Evolutionary conservation across 2,888 invertebrate species (phyloP).

Genomic region (Teleogryllus oceanicus): DNA sequence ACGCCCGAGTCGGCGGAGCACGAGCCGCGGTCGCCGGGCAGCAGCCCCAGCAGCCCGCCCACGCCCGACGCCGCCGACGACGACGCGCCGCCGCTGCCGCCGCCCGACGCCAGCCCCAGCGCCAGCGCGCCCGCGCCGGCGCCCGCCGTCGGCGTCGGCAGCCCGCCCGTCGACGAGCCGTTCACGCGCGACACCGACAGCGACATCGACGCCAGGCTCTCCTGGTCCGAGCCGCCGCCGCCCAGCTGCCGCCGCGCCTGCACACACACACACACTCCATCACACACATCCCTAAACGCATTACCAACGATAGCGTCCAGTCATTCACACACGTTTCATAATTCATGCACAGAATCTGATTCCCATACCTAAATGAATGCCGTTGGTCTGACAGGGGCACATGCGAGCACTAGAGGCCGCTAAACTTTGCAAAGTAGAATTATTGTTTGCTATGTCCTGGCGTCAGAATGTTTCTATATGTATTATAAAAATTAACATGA

Average conservation of each 20-base stretch:
- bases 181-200: constrained; percentile 55
- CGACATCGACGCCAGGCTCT: constrained; percentile 70
- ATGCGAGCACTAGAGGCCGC: too few species aligned
- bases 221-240: constrained; percentile 81
- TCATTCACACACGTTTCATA: too few species aligned
- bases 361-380: too few species aligned
- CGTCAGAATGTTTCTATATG: too few species aligned
- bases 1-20: constrained; percentile 85
- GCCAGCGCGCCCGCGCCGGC: constrained; percentile 68
- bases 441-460: too few species aligned
- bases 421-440: too few species aligned
- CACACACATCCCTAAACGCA: too few species aligned
- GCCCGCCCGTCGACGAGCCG: constrained; percentile 46
- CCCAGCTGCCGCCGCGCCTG: constrained; percentile 68
- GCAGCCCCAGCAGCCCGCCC: constrained; percentile 43
- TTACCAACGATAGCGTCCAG: too few species aligned
- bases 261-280: neutral
- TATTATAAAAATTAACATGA: too few species aligned
- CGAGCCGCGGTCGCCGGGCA: constrained; percentile 70
- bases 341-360: too few species aligned
- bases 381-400: too few species aligned
- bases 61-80: constrained; percentile 41
- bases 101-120: constrained; percentile 57
- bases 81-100: constrained; percentile 51
- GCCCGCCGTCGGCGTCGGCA: constrained; percentile 36